Conservation (phyloP, 2,113 vertebrate genomes). For the Epinephelus cyanopodus region DNA sequence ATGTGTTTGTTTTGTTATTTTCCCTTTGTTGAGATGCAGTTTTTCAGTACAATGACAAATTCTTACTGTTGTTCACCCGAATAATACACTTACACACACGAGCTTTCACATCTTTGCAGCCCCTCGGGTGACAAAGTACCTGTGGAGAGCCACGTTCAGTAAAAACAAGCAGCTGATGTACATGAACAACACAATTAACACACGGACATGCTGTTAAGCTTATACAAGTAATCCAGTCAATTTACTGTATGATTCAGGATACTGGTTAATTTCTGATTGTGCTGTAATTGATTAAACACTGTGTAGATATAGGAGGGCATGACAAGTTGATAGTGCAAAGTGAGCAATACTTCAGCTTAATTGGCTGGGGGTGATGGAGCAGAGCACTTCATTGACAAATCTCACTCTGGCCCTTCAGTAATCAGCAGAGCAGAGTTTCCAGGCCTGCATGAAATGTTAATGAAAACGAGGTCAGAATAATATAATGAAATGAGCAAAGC, state of each 20-base stretch:
- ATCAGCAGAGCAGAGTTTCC: slow-evolving; percentile 29
- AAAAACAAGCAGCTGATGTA: slow-evolving; percentile 1
- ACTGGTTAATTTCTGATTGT: slow-evolving; percentile 18
- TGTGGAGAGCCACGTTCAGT: not conserved
- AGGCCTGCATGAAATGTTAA: not conserved
- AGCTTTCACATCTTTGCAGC: not conserved
- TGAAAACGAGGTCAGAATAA: slow-evolving; percentile 9
- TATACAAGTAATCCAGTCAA: not conserved
- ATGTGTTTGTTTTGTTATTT: not conserved
- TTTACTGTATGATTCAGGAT: not conserved
- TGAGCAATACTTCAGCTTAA: slow-evolving; percentile 55
- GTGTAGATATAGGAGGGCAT: slow-evolving; percentile 22
- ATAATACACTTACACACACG: not conserved
- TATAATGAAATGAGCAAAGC: not conserved
- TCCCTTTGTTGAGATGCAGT: slow-evolving; percentile 17
- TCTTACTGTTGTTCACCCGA: not conserved
- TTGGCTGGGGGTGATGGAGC: slow-evolving; percentile 40
- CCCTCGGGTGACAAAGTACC: slow-evolving; percentile 6
- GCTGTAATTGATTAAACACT: slow-evolving; percentile 43
- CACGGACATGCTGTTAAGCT: not conserved
- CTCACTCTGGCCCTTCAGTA: slow-evolving; percentile 33
- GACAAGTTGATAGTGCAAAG: slow-evolving; percentile 39
- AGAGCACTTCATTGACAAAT: slow-evolving; percentile 40
- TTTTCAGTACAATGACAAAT: not conserved
- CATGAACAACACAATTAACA: slow-evolving; percentile 2